Base-by-base conservation (phyloP, 2,797 vertebrate genomes). In the Platyrinchus mystaceus region DNA sequence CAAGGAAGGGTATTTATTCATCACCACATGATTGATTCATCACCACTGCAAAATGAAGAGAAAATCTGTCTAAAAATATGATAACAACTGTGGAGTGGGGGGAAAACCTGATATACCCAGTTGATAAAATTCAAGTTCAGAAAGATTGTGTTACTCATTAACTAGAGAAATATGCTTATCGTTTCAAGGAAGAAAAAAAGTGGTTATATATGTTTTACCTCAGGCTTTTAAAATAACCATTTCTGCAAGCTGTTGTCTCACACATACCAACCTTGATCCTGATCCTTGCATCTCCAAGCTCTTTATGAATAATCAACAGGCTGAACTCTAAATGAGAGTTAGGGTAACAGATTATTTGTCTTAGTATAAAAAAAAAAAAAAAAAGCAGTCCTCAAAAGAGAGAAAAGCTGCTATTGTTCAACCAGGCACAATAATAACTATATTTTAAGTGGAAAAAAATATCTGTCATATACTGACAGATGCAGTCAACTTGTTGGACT, bases 21-120 rank as follows among this genome's bases (percentile, higher is more conserved):
- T 79, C 62, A 13, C 16, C 6, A 39, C 8, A 11, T 37, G n/a
- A n/a, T n/a, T n/a, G n/a, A 47, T 70, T 80, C 30, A 7, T 79
- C 62, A 13, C 16, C 6, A 12, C 19, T 84, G 28, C 15, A 74
- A 90, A 77, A 83, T 21, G 16, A 80, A 85, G 30, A 60, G 5
- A 68, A 82, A 76, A 58, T 44, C 27, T 62, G 17, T 49, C 19
- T 58, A 58, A 49, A 86, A 55, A 36, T 34, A 55, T 18, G 30
- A 55, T 58, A 70, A 50, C 10, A 60, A 24, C 10, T 16, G 0
- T 0, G 3, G 4, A 6, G 11, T 16, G n/a, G 1, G 3, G 18
- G 14, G 6, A 8, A 5, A n/a, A 2, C 2, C 10, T 63, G 41
- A 24, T 44, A 39, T 1, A 7, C 4, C 11, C 10, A 32, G 26